These are phyloP conservation scores for Pasiphila rectangulata DNA, from an alignment of 2,888 invertebrate species.

Conservation along the genomic window DNA sequence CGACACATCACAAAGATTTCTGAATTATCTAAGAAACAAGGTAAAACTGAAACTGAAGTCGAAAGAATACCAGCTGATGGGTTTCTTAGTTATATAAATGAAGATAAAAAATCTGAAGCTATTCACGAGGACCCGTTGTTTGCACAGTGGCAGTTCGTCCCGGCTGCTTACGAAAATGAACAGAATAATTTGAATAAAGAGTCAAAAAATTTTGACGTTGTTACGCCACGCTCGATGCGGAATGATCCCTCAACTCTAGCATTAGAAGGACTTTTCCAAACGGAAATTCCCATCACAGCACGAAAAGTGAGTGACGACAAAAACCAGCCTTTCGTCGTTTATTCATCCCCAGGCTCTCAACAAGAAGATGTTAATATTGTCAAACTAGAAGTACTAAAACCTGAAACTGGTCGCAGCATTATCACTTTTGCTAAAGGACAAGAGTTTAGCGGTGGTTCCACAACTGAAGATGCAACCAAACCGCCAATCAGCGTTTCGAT, in stretches of 20 bases:
- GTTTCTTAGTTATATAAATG: slow-evolving; percentile 65
- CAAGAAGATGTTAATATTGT: slow-evolving; percentile 58
- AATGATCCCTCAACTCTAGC: slow-evolving; percentile 84
- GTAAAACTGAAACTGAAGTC: slow-evolving; percentile 40
- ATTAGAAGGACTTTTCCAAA: slow-evolving; percentile 84
- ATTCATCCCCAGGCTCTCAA: slow-evolving; percentile 64
- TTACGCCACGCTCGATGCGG: slow-evolving; percentile 60
- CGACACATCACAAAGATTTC: slow-evolving; percentile 58
- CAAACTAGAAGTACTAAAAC: slow-evolving; percentile 56
- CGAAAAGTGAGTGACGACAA: slow-evolving; percentile 48
- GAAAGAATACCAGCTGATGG: slow-evolving; percentile 59
- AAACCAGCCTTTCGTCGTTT: slow-evolving; percentile 71
- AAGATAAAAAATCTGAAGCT: slow-evolving; percentile 58
- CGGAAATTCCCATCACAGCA: slow-evolving; percentile 63
- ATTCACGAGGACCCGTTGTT: slow-evolving; percentile 44
- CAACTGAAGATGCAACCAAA: slow-evolving; percentile 47
- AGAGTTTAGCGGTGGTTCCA: slow-evolving; percentile 59
- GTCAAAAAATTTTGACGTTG: slow-evolving; percentile 59
- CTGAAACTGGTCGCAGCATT: slow-evolving; percentile 58
- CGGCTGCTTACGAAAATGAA: slow-evolving; percentile 75
- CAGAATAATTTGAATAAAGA: slow-evolving; percentile 40
- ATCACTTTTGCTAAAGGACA: slow-evolving; percentile 67
- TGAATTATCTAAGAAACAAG: slow-evolving; percentile 31
- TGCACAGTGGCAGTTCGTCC: slow-evolving; percentile 69
- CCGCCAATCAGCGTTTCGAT: slow-evolving; percentile 56